Percentiles rank a stretch among this genome's conserved stretches.
Conservation (phyloP, 2,113 vertebrate species). For the Panthera uncia region DNA sequence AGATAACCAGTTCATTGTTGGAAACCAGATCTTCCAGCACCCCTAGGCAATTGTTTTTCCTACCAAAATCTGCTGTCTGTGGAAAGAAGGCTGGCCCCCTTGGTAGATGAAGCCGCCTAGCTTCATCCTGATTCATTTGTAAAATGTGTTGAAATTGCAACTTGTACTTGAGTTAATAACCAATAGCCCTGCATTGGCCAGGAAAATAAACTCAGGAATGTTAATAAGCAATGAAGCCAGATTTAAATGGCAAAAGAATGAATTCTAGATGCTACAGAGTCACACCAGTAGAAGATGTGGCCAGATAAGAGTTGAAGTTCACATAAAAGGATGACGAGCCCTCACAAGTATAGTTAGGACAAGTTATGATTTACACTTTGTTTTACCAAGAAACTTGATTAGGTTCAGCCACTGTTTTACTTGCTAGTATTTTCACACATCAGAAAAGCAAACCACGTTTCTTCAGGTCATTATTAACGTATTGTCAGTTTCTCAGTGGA, state of each 20-base stretch:
- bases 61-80: neutral
- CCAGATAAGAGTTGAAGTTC: slow-evolving; percentile 1
- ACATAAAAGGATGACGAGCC: neutral
- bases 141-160: slow-evolving; percentile 26
- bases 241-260: slow-evolving; percentile 35
- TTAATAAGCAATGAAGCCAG: slow-evolving; percentile 46
- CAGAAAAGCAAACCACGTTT: slow-evolving; percentile 15
- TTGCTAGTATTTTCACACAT: slow-evolving; percentile 34
- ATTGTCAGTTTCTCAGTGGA: slow-evolving; percentile 21
- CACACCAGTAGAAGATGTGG: neutral
- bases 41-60: neutral
- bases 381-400: slow-evolving; percentile 14
- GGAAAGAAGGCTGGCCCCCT: neutral
- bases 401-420: neutral
- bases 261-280: slow-evolving; percentile 35
- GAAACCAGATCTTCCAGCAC: slow-evolving; percentile 27
- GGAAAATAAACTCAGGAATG: slow-evolving; percentile 43
- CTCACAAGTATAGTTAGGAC: neutral
- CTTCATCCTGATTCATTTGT: slow-evolving; percentile 24
- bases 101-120: neutral
- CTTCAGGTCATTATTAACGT: slow-evolving; percentile 35
- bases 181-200: neutral
- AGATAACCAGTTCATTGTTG: slow-evolving; percentile 17
- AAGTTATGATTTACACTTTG: slow-evolving; percentile 9
- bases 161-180: slow-evolving; percentile 1